Evolutionary conservation across 1,140 invertebrate species (phyloP).

Genomic region (Drosophila tani): DNA sequence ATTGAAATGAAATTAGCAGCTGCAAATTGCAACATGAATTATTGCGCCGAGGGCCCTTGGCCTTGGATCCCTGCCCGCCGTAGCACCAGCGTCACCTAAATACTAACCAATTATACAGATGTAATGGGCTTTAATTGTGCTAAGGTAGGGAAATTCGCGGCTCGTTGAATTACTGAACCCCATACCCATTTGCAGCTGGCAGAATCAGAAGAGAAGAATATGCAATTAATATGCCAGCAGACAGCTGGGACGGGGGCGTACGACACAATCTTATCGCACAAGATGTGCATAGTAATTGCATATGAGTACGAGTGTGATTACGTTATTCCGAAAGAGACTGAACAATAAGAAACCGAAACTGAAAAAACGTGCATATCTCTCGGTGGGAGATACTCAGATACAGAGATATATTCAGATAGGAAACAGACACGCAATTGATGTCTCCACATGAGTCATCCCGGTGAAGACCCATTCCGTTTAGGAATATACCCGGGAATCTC

Average conservation of each 20-base stretch:
- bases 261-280: slow-evolving; percentile 39
- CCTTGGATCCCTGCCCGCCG: slow-evolving; percentile 10
- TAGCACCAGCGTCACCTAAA: background rate
- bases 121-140: slow-evolving; percentile 61
- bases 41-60: slow-evolving; percentile 42
- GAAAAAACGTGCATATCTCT: slow-evolving; percentile 13
- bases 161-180: background rate
- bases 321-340: slow-evolving; percentile 6
- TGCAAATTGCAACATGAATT: slow-evolving; percentile 67
- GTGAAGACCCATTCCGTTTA: slow-evolving; percentile 6
- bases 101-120: slow-evolving; percentile 54
- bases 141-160: slow-evolving; percentile 27
- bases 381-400: slow-evolving; percentile 28
- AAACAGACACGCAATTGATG: slow-evolving; percentile 16
- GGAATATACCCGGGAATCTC: slow-evolving; percentile 8
- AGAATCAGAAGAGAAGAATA: slow-evolving; percentile 1
- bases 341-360: slow-evolving; percentile 1
- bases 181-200: slow-evolving; percentile 10
- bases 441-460: slow-evolving; percentile 8
- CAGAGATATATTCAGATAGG: slow-evolving; percentile 12
- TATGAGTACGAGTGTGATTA: slow-evolving; percentile 41
- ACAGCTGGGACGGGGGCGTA: background rate
- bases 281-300: slow-evolving; percentile 52
- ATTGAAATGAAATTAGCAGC: slow-evolving; percentile 48
- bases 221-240: slow-evolving; percentile 17